Conservation (phyloP, 2,797 vertebrate species). For the Dermochelys coriacea region DNA sequence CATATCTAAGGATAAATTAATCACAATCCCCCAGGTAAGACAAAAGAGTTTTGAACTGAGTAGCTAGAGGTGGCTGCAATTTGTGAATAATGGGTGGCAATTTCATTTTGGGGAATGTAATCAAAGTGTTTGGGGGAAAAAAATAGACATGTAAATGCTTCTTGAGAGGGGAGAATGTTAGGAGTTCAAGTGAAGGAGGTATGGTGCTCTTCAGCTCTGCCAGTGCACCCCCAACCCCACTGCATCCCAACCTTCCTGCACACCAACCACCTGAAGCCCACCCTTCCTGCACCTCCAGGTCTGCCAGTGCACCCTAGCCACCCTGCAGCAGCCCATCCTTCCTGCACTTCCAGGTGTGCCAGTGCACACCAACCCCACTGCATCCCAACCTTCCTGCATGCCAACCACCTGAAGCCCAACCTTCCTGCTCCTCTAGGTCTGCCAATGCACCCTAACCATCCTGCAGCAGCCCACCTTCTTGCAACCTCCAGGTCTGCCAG, state of each 20-base stretch:
- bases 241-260: background rate
- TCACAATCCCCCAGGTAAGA: background rate
- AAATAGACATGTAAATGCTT: background rate
- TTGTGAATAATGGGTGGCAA: background rate
- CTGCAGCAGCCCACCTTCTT: background rate
- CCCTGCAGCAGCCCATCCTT: background rate
- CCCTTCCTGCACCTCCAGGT: no score
- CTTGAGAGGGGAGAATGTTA: background rate
- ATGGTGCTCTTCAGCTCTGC: background rate
- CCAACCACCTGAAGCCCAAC: background rate
- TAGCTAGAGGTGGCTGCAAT: background rate
- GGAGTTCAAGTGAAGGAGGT: background rate
- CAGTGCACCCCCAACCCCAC: background rate
- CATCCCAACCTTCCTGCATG: background rate
- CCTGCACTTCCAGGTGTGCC: no score
- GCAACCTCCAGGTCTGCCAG: no score
- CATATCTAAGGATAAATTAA: background rate
- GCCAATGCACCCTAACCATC: background rate
- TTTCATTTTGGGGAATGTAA: background rate
- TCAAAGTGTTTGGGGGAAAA: background rate
- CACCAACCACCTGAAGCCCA: no score
- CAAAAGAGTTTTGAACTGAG: background rate
- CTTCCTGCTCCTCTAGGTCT: no score
- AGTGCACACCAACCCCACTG: background rate
- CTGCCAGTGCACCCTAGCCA: background rate